phyloP scores from a whole-genome alignment of 2,888 invertebrate species.

The Hedychridium roseum region DNA sequence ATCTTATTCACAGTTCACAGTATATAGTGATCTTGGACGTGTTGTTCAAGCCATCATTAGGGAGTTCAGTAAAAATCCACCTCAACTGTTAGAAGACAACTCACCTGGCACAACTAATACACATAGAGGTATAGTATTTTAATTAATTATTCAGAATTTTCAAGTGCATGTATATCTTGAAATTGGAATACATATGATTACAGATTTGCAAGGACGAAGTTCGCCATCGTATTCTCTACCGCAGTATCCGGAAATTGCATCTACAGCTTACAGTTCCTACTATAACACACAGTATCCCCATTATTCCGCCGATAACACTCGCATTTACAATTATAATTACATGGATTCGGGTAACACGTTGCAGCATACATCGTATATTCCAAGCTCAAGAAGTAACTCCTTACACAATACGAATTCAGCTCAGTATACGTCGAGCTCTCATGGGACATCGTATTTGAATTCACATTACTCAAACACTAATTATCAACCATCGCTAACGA shows the following conservation, averaged over 20 bases:
- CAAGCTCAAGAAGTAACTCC: conserved; percentile 33
- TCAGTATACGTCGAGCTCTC: conserved; percentile 52
- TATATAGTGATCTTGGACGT: conserved; percentile 81
- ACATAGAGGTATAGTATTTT: conserved; percentile 48
- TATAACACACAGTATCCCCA: conserved; percentile 53
- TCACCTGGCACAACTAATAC: conserved; percentile 44
- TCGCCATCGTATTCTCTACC: conserved; percentile 55
- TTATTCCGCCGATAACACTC: conserved; percentile 51
- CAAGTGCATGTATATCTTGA: neutral
- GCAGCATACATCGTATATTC: conserved; percentile 43
- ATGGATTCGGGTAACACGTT: conserved; percentile 46
- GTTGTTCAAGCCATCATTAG: conserved; percentile 83
- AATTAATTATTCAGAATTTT: neutral
- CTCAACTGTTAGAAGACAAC: conserved; percentile 62
- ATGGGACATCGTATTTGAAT: conserved; percentile 45
- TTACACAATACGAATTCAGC: conserved; percentile 38
- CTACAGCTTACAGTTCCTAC: conserved; percentile 54
- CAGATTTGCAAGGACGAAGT: conserved; percentile 54
- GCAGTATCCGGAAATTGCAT: conserved; percentile 51
- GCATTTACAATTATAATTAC: conserved; percentile 56
- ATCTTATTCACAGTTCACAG: conserved; percentile 68
- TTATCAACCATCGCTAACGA: conserved; percentile 43
- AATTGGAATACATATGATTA: conserved; percentile 10
- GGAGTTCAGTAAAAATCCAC: conserved; percentile 77
- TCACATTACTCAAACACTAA: conserved; percentile 52